Conservation (phyloP, 2,113 vertebrate genomes). For the Boleophthalmus pectinirostris region DNA sequence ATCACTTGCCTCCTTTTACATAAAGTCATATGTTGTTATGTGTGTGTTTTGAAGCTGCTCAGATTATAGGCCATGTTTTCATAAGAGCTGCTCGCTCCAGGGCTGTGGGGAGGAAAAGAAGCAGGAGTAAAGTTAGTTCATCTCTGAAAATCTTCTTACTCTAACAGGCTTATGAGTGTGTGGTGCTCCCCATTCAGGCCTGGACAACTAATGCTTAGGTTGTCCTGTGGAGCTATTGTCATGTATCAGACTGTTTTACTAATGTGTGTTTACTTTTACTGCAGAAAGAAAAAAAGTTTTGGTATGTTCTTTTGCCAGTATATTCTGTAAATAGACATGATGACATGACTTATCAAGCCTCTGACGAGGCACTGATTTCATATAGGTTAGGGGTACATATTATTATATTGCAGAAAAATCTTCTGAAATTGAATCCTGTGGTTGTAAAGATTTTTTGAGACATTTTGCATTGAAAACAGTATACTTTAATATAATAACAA, state of each 20-base stretch:
- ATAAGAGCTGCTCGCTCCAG: conserved; percentile 19
- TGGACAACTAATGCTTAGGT: conserved; percentile 2
- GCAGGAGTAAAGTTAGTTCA: conserved; percentile 70
- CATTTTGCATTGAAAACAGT: not conserved
- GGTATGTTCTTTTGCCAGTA: too few relatives aligned
- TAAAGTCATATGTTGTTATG: not conserved
- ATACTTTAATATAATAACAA: not conserved
- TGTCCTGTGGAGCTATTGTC: not conserved
- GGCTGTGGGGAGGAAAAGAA: conserved; percentile 22
- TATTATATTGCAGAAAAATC: too few relatives aligned
- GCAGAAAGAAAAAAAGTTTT: not conserved
- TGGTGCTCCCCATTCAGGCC: conserved; percentile 62
- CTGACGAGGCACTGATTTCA: too few relatives aligned
- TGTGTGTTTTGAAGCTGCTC: not conserved
- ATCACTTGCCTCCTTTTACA: not conserved
- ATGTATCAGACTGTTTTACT: not conserved
- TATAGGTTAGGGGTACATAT: too few relatives aligned
- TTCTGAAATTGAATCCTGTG: too few relatives aligned
- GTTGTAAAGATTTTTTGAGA: not conserved
- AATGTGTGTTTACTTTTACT: not conserved
- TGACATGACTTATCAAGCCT: too few relatives aligned
- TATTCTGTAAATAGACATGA: not conserved
- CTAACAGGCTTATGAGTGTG: conserved; percentile 72
- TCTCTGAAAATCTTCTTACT: conserved; percentile 72
- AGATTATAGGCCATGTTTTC: not conserved